phyloP scores from a whole-genome alignment of 2,888 invertebrate genomes.

The Hylaea fasciaria region DNA sequence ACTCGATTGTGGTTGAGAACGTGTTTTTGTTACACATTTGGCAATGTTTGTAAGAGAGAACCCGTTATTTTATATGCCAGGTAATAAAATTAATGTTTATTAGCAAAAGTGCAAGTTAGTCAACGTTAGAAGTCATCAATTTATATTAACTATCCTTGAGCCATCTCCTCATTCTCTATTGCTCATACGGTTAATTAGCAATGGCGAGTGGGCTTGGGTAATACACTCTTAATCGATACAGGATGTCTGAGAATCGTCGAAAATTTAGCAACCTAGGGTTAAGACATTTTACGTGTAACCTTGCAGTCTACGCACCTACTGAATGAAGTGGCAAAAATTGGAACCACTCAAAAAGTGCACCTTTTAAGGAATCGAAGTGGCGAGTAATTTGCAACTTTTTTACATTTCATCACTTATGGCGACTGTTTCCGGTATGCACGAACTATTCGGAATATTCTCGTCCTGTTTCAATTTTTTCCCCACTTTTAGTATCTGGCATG shows the following conservation, averaged over 20 bases:
- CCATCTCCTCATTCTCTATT: conserved; percentile 13
- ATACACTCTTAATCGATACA: conserved; percentile 42
- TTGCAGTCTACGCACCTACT: conserved; percentile 26
- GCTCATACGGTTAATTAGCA: conserved; percentile 6
- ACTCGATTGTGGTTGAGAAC: conserved; percentile 7
- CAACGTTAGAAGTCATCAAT: conserved; percentile 12
- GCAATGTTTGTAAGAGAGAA: too few species aligned
- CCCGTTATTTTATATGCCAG: too few species aligned
- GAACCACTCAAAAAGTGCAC: conserved; percentile 33
- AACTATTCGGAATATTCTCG: conserved; percentile 24
- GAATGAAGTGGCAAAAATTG: conserved; percentile 34
- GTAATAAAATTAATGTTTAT: background rate
- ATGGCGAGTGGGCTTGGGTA: conserved; percentile 14
- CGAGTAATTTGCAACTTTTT: conserved; percentile 24
- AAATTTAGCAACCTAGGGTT: conserved; percentile 45
- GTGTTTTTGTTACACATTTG: too few species aligned
- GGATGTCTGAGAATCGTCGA: conserved; percentile 52
- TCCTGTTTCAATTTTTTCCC: conserved; percentile 23
- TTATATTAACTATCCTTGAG: conserved; percentile 3
- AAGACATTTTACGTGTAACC: conserved; percentile 25
- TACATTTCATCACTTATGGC: conserved; percentile 30
- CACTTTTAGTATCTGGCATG: background rate
- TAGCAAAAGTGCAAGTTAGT: conserved; percentile 6
- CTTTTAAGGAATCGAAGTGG: conserved; percentile 21
- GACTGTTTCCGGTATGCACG: conserved; percentile 29